phyloP scores from a whole-genome alignment of 2,888 invertebrate species.

The Electrophaes corylata region DNA sequence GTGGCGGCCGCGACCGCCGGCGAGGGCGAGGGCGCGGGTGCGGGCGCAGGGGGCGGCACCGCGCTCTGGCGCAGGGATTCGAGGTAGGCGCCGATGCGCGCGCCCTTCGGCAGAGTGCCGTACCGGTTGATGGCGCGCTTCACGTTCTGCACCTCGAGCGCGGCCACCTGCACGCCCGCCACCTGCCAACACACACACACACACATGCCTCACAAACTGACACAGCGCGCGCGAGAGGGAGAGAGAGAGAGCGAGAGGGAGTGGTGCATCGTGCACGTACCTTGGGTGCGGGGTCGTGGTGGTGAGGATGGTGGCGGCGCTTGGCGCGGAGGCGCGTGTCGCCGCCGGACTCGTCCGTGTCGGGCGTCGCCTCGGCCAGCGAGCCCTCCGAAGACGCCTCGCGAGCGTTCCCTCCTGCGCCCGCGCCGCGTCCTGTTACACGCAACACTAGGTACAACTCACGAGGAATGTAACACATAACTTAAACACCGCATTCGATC shows the following conservation, averaged over 20 bases:
- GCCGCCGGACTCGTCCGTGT: conserved; percentile 88
- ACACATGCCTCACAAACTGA: too few species aligned
- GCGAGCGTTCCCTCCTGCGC: conserved; percentile 60
- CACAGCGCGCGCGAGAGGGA: neutral
- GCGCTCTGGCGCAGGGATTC: conserved; percentile 95
- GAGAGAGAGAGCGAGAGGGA: neutral
- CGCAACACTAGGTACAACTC: neutral
- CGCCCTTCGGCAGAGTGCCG: conserved; percentile 98
- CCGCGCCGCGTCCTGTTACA: conserved; percentile 40
- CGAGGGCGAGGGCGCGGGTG: conserved; percentile 53
- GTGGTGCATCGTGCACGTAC: conserved; percentile 34
- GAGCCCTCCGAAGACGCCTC: conserved; percentile 88
- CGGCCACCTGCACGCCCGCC: conserved; percentile 92
- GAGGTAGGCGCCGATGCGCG: conserved; percentile 97
- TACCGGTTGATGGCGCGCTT: conserved; percentile 97
- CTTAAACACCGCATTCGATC: too few species aligned
- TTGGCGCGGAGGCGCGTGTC: conserved; percentile 76
- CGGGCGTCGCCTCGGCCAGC: conserved; percentile 87
- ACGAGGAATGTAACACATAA: too few species aligned
- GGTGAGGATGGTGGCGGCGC: conserved; percentile 72
- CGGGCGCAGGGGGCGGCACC: conserved; percentile 42
- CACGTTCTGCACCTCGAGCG: conserved; percentile 97
- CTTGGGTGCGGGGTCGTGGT: conserved; percentile 66
- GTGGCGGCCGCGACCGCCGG: conserved; percentile 81
- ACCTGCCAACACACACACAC: conserved; percentile 1